Percentiles rank a stretch among this genome's conserved stretches.
Evolutionary conservation across 2,888 invertebrate genomes (phyloP).

Genomic region (Lingula anatina): DNA sequence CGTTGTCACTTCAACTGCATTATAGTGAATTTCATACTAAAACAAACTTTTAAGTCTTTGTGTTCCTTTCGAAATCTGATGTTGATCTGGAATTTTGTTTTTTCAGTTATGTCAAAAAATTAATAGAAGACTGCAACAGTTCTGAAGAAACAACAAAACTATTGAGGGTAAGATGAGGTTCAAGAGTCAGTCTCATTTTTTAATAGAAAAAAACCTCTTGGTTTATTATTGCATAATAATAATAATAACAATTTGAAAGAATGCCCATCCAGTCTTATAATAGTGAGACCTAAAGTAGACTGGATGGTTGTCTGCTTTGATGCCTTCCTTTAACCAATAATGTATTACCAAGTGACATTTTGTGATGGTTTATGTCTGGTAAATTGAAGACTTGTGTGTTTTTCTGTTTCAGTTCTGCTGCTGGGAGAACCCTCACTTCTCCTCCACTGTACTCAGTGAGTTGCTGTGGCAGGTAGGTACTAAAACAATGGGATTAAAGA

Average conservation of each 20-base stretch:
- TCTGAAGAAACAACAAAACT: slow-evolving; percentile 87
- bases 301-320: background rate
- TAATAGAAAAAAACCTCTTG: background rate
- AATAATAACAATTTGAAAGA: background rate
- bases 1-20: no score
- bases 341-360: no score
- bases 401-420: slow-evolving; percentile 73
- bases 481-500: no score
- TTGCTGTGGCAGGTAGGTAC: slow-evolving; percentile 69
- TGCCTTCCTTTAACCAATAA: background rate
- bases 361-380: no score
- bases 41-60: background rate
- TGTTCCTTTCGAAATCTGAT: slow-evolving; percentile 2
- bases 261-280: background rate
- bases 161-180: slow-evolving; percentile 53
- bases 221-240: background rate
- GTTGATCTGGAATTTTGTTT: slow-evolving; percentile 11
- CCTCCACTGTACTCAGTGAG: slow-evolving; percentile 81
- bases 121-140: slow-evolving; percentile 88
- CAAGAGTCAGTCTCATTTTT: background rate
- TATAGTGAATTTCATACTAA: no score
- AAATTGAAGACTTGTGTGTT: no score
- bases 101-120: slow-evolving; percentile 74
- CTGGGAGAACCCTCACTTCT: slow-evolving; percentile 95
- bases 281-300: background rate